Percentiles rank a stretch among this genome's conserved stretches.
These are phyloP conservation scores for Oryzaephilus surinamensis DNA, from an alignment of 1,140 invertebrate genomes.

Conservation along the genomic window DNA sequence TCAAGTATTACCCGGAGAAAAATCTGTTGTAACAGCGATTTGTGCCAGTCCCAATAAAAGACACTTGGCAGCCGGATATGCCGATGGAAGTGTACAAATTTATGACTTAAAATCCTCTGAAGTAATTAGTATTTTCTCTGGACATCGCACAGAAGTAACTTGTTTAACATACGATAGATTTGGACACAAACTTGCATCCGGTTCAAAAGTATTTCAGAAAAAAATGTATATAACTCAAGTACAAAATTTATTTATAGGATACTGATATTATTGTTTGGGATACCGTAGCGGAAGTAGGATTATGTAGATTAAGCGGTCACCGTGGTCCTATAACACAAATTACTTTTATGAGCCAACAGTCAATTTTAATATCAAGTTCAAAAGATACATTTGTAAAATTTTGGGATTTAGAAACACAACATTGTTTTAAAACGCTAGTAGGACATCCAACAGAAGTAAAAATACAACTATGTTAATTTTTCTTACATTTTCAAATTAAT, in stretches of 20 bases:
- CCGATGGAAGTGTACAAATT: constrained; percentile 77
- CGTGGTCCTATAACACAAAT: constrained; percentile 85
- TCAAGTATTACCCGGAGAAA: constrained; percentile 66
- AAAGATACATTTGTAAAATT: constrained; percentile 95
- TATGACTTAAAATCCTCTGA: constrained; percentile 65
- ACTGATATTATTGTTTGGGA: constrained; percentile 94
- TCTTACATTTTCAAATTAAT: constrained; percentile 9
- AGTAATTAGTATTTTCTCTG: constrained; percentile 67
- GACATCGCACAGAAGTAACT: constrained; percentile 81
- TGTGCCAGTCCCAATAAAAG: constrained; percentile 58
- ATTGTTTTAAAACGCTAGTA: constrained; percentile 90
- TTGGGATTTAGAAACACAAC: constrained; percentile 91
- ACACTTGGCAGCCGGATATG: constrained; percentile 82
- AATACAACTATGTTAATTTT: constrained; percentile 7
- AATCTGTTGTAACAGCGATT: constrained; percentile 62
- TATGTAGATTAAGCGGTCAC: constrained; percentile 84
- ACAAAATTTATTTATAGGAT: constrained; percentile 48
- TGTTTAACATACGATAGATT: constrained; percentile 68
- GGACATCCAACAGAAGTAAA: constrained; percentile 64
- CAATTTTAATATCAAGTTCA: constrained; percentile 79
- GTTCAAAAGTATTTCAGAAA: constrained; percentile 57
- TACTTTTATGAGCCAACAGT: constrained; percentile 63
- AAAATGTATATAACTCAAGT: constrained; percentile 8
- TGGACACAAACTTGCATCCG: constrained; percentile 74
- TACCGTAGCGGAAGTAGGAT: constrained; percentile 79